These are phyloP conservation scores for Lophura nycthemera DNA, from an alignment of 2,113 vertebrate species.

Conservation along the genomic window DNA sequence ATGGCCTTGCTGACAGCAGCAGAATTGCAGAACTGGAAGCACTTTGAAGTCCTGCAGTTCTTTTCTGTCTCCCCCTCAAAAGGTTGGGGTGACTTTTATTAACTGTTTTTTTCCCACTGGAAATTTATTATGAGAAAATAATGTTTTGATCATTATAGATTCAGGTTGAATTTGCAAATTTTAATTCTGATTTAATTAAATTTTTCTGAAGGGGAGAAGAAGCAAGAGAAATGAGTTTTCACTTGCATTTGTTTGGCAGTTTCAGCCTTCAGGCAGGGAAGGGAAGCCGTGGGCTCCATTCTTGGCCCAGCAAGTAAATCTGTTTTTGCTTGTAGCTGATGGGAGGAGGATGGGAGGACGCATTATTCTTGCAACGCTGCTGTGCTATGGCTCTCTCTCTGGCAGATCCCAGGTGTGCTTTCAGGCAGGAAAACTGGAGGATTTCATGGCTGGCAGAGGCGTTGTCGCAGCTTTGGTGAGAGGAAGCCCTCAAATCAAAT, in stretches of 20 bases:
- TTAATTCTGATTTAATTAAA: background rate
- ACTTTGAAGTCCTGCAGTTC: background rate
- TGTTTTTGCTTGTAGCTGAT: rapidly evolving
- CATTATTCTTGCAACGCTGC: background rate
- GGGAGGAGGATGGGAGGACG: background rate
- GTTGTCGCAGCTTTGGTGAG: background rate
- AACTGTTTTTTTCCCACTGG: background rate
- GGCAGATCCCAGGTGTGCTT: background rate
- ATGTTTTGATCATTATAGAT: background rate
- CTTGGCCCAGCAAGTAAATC: background rate
- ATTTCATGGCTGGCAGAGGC: rapidly evolving
- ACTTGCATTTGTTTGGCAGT: background rate
- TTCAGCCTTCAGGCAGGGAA: background rate
- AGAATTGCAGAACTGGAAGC: background rate
- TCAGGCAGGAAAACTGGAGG: background rate
- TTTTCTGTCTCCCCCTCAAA: background rate
- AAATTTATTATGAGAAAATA: background rate
- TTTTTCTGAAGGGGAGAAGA: background rate
- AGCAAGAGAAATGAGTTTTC: background rate
- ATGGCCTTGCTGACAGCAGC: background rate
- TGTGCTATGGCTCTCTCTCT: background rate
- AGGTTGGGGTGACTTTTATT: background rate
- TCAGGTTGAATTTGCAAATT: background rate
- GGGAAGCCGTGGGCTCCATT: rapidly evolving
- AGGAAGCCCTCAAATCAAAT: background rate